These are phyloP conservation scores for Phylloscopus trochilus DNA, from an alignment of 2,113 vertebrate species.

Conservation along the genomic window DNA sequence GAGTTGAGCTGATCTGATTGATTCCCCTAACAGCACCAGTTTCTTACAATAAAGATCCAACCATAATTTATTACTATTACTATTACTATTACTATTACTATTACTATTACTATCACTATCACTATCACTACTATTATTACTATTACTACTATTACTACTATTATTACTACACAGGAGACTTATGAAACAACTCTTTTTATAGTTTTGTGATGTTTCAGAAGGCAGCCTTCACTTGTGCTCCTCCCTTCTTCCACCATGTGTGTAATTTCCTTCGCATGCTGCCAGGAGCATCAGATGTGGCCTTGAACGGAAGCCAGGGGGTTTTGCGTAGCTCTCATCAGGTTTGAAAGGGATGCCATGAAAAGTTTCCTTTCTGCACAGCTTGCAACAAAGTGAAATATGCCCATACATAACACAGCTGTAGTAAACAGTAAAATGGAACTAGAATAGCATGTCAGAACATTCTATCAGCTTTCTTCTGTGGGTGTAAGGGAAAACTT, in stretches of 20 bases:
- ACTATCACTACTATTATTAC: background rate
- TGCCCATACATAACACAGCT: background rate
- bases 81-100: background rate
- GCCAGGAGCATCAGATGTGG: slow-evolving; percentile 35
- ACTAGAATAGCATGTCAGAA: background rate
- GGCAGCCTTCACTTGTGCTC: background rate
- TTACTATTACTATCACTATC: background rate
- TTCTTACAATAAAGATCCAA: background rate
- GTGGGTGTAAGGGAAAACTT: background rate
- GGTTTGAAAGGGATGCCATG: background rate
- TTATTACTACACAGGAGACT: background rate
- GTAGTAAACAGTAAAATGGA: background rate
- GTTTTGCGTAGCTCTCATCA: slow-evolving; percentile 15
- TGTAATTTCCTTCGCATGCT: background rate
- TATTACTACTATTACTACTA: background rate
- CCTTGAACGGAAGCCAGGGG: background rate
- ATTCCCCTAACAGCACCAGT: background rate
- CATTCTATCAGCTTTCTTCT: background rate
- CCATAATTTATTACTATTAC: background rate
- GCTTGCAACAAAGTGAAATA: slow-evolving; percentile 10
- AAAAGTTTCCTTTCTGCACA: slow-evolving; percentile 11
- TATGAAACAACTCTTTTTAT: background rate
- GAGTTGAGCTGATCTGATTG: background rate
- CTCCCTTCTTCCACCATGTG: background rate
- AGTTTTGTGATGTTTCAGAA: background rate